Conservation (phyloP, 1,140 invertebrate species). For the Globodera ellingtonae region DNA sequence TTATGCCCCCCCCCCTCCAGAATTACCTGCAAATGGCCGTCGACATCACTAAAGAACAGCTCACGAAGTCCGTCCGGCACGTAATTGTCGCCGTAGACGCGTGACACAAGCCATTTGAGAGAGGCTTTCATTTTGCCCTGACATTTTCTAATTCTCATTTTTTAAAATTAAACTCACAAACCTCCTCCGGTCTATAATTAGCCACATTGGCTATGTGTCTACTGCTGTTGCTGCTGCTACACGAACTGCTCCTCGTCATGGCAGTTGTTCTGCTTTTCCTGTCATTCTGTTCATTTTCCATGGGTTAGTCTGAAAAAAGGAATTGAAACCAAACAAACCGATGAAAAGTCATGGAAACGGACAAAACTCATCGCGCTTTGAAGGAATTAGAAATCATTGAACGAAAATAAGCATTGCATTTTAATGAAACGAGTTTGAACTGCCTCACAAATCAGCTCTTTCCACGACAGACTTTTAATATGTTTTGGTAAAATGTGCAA, state of each 20-base stretch:
- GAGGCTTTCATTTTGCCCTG: slow-evolving; percentile 95
- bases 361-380: too few relatives aligned
- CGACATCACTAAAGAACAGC: slow-evolving; percentile 74
- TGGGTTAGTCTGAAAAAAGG: neutral
- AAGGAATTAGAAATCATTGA: too few relatives aligned
- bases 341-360: too few relatives aligned
- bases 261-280: neutral
- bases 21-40: slow-evolving; percentile 82
- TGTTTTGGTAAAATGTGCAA: too few relatives aligned
- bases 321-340: too few relatives aligned
- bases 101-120: slow-evolving; percentile 92
- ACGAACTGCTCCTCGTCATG: neutral
- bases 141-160: slow-evolving; percentile 62
- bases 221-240: slow-evolving; percentile 4
- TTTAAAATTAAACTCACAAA: slow-evolving; percentile 18
- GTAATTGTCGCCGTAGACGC: slow-evolving; percentile 86
- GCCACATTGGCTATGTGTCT: slow-evolving; percentile 1
- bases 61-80: slow-evolving; percentile 89
- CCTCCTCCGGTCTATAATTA: slow-evolving; percentile 22
- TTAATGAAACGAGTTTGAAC: too few relatives aligned
- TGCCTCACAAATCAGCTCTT: too few relatives aligned
- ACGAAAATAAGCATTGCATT: too few relatives aligned
- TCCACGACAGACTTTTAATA: too few relatives aligned
- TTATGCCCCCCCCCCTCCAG: too few relatives aligned
- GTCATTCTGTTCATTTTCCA: neutral